phyloP scores from a whole-genome alignment of 2,888 invertebrate species.

The Dromius quadrimaculatus region DNA sequence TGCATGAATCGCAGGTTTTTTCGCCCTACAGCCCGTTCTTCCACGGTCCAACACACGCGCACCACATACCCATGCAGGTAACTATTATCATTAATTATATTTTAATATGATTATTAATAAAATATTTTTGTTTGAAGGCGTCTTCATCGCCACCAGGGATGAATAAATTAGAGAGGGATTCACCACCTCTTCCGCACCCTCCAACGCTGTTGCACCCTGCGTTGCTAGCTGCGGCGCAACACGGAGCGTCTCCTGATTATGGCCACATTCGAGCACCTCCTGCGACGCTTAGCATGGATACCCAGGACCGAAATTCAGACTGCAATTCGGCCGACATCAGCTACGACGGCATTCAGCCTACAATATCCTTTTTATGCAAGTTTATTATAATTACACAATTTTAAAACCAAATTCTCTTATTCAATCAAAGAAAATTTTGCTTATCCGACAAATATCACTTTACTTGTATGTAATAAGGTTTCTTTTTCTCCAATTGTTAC shows the following conservation, averaged over 20 bases:
- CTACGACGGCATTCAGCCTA: slow-evolving; percentile 93
- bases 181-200: slow-evolving; percentile 87
- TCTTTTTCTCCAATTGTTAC: slow-evolving; percentile 44
- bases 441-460: slow-evolving; percentile 9
- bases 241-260: slow-evolving; percentile 85
- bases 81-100: background rate
- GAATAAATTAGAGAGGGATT: slow-evolving; percentile 81
- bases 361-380: slow-evolving; percentile 90
- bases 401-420: background rate
- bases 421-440: background rate
- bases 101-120: background rate
- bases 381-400: slow-evolving; percentile 5
- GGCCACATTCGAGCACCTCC: slow-evolving; percentile 73
- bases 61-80: slow-evolving; percentile 67
- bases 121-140: slow-evolving; percentile 60
- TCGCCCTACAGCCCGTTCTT: slow-evolving; percentile 93
- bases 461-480: slow-evolving; percentile 34
- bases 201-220: slow-evolving; percentile 89
- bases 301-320: slow-evolving; percentile 88
- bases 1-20: slow-evolving; percentile 94
- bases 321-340: slow-evolving; percentile 92
- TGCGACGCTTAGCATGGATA: slow-evolving; percentile 76
- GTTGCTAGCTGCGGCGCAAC: slow-evolving; percentile 85
- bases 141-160: slow-evolving; percentile 75
- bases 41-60: slow-evolving; percentile 70